A percentile compares a stretch with the other conserved stretches of the same genome.
phyloP scores from a whole-genome alignment of 2,113 vertebrate species.

The Neofelis nebulosa region DNA sequence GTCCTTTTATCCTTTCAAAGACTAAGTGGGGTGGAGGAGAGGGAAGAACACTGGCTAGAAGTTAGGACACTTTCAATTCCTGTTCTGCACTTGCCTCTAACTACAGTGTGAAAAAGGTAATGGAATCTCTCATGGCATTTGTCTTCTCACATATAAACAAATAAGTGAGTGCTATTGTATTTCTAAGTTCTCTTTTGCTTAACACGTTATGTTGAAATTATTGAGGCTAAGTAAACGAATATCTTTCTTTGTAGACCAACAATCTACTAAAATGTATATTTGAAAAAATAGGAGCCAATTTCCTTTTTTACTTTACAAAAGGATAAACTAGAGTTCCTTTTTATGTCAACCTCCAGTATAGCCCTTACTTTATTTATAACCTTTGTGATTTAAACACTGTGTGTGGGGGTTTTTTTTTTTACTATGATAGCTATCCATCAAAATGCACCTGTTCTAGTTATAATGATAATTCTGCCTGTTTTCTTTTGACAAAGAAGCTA shows the following conservation, averaged over 20 bases:
- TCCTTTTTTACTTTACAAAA: not conserved
- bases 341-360: not conserved
- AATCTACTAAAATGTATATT: not conserved
- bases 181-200: not conserved
- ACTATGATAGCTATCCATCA: not conserved
- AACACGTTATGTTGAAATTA: not conserved
- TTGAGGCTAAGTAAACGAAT: not conserved
- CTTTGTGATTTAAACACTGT: not conserved
- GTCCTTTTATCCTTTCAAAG: conserved; percentile 46
- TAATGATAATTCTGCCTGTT: not conserved
- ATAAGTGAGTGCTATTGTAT: not conserved
- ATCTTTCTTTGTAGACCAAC: not conserved
- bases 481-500: conserved; percentile 41
- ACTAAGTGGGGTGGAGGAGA: not conserved
- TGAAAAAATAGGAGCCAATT: not conserved
- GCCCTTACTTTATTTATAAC: not conserved
- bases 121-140: not conserved
- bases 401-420: not conserved
- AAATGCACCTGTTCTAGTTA: not conserved
- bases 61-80: not conserved
- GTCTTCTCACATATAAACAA: not conserved
- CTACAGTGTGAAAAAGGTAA: not conserved
- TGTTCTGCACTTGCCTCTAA: not conserved
- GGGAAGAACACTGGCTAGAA: not conserved
- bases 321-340: not conserved